These are phyloP conservation scores for Heliconius melpomene DNA, from an alignment of 1,140 invertebrate species.

Conservation along the genomic window DNA sequence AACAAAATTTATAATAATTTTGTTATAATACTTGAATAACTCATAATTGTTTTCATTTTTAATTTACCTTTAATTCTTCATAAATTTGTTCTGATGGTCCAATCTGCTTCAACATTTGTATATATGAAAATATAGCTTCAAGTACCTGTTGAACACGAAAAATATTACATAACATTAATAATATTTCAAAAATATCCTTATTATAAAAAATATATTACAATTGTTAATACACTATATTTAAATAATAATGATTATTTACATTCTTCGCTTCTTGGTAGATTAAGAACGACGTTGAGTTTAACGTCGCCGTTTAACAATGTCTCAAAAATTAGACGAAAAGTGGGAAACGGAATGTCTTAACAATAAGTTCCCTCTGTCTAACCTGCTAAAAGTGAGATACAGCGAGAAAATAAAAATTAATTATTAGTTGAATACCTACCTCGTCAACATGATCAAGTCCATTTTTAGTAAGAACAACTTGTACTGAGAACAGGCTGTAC, in stretches of 20 bases:
- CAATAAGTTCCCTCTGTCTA: too few species aligned
- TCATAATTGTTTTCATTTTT: neutral
- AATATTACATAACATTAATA: conserved; percentile 17
- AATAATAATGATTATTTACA: too few species aligned
- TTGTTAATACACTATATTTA: too few species aligned
- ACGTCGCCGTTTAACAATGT: too few species aligned
- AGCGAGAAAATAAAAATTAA: neutral
- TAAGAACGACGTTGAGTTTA: too few species aligned
- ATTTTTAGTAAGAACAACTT: conserved; percentile 89
- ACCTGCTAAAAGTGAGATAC: too few species aligned
- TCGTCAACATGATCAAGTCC: conserved; percentile 88
- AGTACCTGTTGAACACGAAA: conserved; percentile 82
- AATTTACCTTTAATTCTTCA: conserved; percentile 84
- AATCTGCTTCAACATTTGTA: conserved; percentile 85
- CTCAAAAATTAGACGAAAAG: too few species aligned
- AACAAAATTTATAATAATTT: too few species aligned
- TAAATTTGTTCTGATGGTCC: conserved; percentile 88
- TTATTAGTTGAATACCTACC: conserved; percentile 49
- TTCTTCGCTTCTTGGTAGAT: too few species aligned
- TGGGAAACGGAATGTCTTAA: too few species aligned
- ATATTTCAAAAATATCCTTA: neutral
- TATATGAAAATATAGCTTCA: conserved; percentile 87
- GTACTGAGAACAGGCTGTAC: conserved; percentile 88
- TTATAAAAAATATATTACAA: too few species aligned
- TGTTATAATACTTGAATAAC: neutral